Conservation (phyloP, 2,797 vertebrate species). For the Girardinus metallicus region DNA sequence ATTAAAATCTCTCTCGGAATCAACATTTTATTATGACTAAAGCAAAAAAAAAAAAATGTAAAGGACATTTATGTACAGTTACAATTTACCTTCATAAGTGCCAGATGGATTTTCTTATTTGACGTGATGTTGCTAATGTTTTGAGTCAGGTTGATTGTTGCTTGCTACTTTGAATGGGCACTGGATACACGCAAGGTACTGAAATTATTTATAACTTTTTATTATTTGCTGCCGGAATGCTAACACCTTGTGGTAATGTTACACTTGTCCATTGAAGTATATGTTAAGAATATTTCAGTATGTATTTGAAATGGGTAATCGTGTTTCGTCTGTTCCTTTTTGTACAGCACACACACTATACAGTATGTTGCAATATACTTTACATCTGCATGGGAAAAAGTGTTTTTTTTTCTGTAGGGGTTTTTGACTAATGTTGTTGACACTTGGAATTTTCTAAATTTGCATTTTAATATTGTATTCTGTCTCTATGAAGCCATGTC, state of each 20-base stretch:
- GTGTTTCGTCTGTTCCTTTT: conserved; percentile 7
- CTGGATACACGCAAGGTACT: background rate
- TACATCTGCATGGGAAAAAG: conserved; percentile 13
- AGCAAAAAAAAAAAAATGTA: background rate
- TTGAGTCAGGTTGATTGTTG: background rate
- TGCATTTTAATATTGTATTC: conserved; percentile 9
- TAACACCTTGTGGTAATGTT: background rate
- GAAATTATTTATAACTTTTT: conserved; percentile 4
- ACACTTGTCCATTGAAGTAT: conserved; percentile 3
- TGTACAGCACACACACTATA: background rate
- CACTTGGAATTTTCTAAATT: conserved; percentile 11
- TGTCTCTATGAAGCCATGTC: conserved; percentile 55
- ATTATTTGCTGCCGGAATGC: background rate
- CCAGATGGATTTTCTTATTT: background rate
- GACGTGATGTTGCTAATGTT: background rate
- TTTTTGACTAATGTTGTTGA: conserved; percentile 8
- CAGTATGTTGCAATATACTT: conserved; percentile 2
- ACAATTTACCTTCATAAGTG: background rate
- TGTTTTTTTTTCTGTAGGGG: background rate
- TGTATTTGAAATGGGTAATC: background rate
- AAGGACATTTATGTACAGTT: background rate
- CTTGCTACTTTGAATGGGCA: background rate
- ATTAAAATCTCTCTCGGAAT: background rate
- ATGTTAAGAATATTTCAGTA: background rate
- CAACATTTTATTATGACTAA: background rate